Evolutionary conservation across 2,888 invertebrate genomes (phyloP), one percentile per base, ranked within the genome.

Genomic region (Strigamia crassipes): DNA sequence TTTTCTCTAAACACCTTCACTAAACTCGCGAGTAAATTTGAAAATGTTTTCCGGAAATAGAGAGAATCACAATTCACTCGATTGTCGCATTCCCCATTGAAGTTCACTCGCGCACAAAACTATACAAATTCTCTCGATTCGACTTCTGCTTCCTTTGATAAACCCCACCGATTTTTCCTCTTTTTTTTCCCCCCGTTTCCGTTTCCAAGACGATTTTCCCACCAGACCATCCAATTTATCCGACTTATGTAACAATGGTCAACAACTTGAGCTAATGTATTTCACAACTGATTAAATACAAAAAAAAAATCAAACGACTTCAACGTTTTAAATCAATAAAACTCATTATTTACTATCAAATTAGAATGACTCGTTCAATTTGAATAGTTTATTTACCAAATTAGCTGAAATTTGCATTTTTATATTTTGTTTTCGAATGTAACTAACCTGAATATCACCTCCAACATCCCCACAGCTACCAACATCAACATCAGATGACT

Each of bases 81-180:
- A 73, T 18, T 13, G 73, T 15, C 13, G 23, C 73, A 31, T 31
- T 73, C 27, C 31, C 27, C n/a, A 31, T 73, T 31, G 73, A 73
- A 73, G n/a, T 13, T 73, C 31, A 73, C 73, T 73, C 23, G 73
- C n/a, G 73, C 73, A 73, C 73, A 56, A 73, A 73, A 73, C 73
- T 73, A 31, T 73, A 73, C 73, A 73, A 73, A 73, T 73, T 73
- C 73, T n/a, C 31, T 66, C 27, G 73, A 73, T 73, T 73, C 73
- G 73, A 73, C 31, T 73, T 73, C 73, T 73, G 73, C 27, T 73
- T 73, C 73, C 73, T 73, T 73, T 73, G 73, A 73, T 73, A 73
- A 73, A 12, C 31, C 73, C 27, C 73, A 56, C 31, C 73, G 31
- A 73, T 27, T 73, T 73, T 73, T 73, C 23, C n/a, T 6, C 15